Evolutionary conservation across 2,797 vertebrate genomes (phyloP).

Genomic region (Acomys russatus): DNA sequence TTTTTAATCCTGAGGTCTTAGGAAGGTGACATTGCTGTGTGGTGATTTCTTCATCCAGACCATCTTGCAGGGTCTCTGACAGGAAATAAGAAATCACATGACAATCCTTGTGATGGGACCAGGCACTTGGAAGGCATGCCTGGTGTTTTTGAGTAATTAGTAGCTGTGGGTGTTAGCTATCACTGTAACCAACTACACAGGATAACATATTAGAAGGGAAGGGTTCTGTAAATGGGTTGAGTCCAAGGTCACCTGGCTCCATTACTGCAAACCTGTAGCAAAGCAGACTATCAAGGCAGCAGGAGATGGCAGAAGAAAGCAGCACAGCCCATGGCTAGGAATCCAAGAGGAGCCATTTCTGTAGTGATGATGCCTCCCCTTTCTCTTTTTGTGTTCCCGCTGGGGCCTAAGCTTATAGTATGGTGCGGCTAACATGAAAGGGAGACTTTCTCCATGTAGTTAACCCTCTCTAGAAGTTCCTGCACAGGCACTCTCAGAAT

Average conservation of each 20-base stretch:
- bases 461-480: not conserved
- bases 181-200: not conserved
- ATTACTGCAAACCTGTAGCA: not conserved
- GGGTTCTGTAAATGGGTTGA: not conserved
- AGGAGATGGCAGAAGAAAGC: not conserved
- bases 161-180: not conserved
- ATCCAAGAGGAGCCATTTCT: not conserved
- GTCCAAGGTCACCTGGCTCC: not conserved
- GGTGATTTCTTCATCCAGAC: not conserved
- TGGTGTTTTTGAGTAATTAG: conserved; percentile 39
- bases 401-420: not conserved
- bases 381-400: not conserved
- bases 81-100: not conserved
- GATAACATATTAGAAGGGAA: not conserved
- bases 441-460: not conserved
- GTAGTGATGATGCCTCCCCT: no score
- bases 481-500: not conserved
- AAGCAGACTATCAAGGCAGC: not conserved
- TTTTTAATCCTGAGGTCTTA: not conserved
- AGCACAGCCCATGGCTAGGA: not conserved
- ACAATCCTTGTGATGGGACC: not conserved
- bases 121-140: not conserved
- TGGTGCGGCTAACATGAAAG: not conserved
- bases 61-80: not conserved
- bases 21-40: not conserved